These are phyloP conservation scores for Bathynomus jamesi DNA, from an alignment of 1,140 invertebrate species.

Conservation along the genomic window DNA sequence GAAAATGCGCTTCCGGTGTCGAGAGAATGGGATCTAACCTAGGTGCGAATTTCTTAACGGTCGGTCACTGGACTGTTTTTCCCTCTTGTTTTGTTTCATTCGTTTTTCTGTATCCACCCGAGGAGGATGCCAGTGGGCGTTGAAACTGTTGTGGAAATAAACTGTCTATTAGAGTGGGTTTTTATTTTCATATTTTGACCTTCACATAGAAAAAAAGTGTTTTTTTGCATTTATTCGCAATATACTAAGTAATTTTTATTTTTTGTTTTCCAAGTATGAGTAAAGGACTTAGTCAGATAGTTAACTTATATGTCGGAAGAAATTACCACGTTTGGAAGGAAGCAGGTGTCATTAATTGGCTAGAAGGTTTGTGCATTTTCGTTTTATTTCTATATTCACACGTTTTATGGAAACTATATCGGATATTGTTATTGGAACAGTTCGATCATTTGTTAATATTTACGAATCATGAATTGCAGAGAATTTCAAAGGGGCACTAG, in stretches of 20 bases:
- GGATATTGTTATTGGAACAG: too few relatives aligned
- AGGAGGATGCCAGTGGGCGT: too few relatives aligned
- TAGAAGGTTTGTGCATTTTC: constrained; percentile 49
- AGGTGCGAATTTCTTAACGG: too few relatives aligned
- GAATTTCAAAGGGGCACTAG: constrained; percentile 47
- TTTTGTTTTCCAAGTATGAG: constrained; percentile 49
- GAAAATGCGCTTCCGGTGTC: too few relatives aligned
- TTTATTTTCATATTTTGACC: too few relatives aligned
- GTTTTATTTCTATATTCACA: background rate
- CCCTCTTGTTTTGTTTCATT: background rate
- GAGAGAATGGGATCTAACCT: too few relatives aligned
- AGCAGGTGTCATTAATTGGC: constrained; percentile 62
- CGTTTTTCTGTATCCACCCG: too few relatives aligned
- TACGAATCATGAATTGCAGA: constrained; percentile 5
- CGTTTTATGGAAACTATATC: background rate
- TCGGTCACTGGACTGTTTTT: too few relatives aligned
- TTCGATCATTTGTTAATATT: too few relatives aligned
- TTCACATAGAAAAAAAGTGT: too few relatives aligned
- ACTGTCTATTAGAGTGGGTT: too few relatives aligned
- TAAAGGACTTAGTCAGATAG: constrained; percentile 58
- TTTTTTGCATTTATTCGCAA: background rate
- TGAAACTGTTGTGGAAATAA: too few relatives aligned
- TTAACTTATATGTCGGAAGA: constrained; percentile 63
- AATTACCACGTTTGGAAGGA: constrained; percentile 72
- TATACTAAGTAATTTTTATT: background rate